These are phyloP conservation scores for Sebastes reedi DNA, from an alignment of 2,797 vertebrate species.

Conservation along the genomic window DNA sequence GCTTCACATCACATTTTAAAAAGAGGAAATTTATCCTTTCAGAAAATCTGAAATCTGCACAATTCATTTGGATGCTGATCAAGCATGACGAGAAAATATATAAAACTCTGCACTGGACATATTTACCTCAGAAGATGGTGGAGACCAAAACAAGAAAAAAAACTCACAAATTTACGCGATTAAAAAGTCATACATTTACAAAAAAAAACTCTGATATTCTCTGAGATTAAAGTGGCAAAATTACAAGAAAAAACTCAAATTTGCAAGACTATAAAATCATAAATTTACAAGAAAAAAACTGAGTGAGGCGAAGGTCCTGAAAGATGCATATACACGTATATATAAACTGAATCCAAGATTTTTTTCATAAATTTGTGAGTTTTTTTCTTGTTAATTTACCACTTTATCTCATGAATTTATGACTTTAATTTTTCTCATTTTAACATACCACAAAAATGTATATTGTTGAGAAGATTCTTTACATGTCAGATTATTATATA, in stretches of 20 bases:
- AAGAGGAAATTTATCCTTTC: not conserved
- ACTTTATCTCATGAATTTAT: no score
- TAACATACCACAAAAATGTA: not conserved
- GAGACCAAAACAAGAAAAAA: not conserved
- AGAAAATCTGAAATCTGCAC: not conserved
- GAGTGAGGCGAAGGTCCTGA: no score
- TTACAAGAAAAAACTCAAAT: no score
- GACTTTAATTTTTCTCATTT: no score
- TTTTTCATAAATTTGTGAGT: no score
- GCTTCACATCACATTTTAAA: not conserved
- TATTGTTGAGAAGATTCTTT: not conserved
- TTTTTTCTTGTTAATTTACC: no score
- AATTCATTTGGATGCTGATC: conserved; percentile 1
- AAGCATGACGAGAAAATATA: not conserved
- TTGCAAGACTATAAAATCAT: accelerated
- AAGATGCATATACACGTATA: no score
- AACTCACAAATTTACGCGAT: accelerated
- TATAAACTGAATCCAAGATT: no score
- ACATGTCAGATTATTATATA: not conserved
- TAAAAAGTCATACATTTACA: no score
- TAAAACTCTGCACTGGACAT: not conserved
- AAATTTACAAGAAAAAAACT: no score
- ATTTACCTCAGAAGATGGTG: not conserved
- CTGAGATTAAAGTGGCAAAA: no score
- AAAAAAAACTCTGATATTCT: no score